These are phyloP conservation scores for Lates japonicus DNA, from an alignment of 2,797 vertebrate species.

Conservation along the genomic window DNA sequence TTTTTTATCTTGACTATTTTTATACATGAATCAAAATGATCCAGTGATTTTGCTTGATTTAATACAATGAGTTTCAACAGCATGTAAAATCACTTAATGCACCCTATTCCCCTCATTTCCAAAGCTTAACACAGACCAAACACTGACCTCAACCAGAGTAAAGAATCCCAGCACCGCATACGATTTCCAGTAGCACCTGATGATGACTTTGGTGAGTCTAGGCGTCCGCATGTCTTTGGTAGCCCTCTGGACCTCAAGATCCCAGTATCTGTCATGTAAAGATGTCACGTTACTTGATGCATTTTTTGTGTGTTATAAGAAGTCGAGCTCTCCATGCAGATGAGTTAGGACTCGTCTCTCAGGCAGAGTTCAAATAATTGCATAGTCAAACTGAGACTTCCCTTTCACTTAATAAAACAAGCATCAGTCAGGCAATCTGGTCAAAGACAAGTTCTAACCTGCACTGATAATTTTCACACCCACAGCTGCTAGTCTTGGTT, in stretches of 20 bases:
- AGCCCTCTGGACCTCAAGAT: conserved; percentile 88
- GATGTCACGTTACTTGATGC: neutral
- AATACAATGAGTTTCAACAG: neutral
- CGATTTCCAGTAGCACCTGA: conserved; percentile 93
- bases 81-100: neutral
- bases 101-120: neutral
- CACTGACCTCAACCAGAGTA: conserved; percentile 91
- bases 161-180: conserved; percentile 92
- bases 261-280: conserved; percentile 88
- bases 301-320: too few relatives aligned
- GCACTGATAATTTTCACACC: neutral
- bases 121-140: neutral
- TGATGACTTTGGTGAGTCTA: conserved; percentile 89
- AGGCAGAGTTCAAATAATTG: neutral
- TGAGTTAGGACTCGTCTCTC: neutral
- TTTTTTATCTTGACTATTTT: neutral
- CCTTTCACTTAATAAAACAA: neutral
- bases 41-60: neutral
- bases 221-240: conserved; percentile 87
- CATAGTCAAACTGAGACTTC: neutral
- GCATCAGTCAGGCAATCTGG: neutral
- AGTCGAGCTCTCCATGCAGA: neutral
- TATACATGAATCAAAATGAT: neutral
- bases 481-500: neutral
- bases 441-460: conserved; percentile 5